These are phyloP conservation scores for Hydropotes inermis DNA, from an alignment of 2,113 vertebrate genomes.

Conservation along the genomic window DNA sequence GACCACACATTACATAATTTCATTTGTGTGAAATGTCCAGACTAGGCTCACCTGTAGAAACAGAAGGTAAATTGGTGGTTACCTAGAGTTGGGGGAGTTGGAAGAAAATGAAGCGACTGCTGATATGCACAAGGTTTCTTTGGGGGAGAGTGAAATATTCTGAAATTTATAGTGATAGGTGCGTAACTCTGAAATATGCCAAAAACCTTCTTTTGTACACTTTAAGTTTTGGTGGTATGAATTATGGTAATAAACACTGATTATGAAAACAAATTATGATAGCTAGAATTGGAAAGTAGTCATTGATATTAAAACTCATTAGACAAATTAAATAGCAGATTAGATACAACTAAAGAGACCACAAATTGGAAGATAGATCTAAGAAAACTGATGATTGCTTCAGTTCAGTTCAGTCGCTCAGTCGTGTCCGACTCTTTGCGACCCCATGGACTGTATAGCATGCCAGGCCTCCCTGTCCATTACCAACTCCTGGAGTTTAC, in stretches of 20 bases:
- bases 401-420: not conserved
- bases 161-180: conserved; percentile 1
- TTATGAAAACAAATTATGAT: not conserved
- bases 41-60: not conserved
- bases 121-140: not conserved
- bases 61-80: not conserved
- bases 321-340: not conserved
- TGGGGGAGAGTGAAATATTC: not conserved
- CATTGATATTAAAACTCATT: not conserved
- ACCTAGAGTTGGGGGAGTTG: not conserved
- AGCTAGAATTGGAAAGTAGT: not conserved
- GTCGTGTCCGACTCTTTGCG: not conserved
- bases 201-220: not conserved
- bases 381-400: conserved; percentile 11
- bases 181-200: not conserved
- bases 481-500: not conserved
- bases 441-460: not conserved
- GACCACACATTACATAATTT: not conserved
- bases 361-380: not conserved
- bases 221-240: not conserved
- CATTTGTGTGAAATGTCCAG: not conserved
- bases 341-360: not conserved
- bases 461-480: not conserved
- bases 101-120: not conserved
- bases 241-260: not conserved